Base-by-base conservation (phyloP, 2,888 invertebrate species). In the Dendrolimus houi region DNA sequence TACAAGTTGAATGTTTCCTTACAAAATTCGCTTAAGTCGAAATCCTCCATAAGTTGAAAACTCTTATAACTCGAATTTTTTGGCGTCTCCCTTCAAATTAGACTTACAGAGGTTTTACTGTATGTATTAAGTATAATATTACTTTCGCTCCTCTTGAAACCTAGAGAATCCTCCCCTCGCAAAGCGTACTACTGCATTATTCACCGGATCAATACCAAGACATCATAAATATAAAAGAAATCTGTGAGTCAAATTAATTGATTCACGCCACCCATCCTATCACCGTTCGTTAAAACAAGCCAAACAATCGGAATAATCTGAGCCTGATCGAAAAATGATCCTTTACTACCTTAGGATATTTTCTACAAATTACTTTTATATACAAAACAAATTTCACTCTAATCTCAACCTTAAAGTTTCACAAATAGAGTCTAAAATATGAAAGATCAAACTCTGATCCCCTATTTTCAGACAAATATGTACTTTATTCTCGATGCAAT, bases 401-500 rank as follows among this genome's bases (percentile, higher is more conserved):
- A 62, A 56, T 57, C 41, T 17, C 53, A 52, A 57, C 56, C 57
- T 55, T 60, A 61, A 52, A 8, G 1, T 42, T 12, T 41, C n/a
- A 53, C 13, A 9, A 29, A 29, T 60, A 59, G 59, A 53, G 59
- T 56, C 59, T 58, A 61, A 61, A 58, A 60, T 55, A 55, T 41
- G n/a, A 8, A 8, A 8, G 10, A 53, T 53, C 13, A 9, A 17
- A 40, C 41, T 13, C 12, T 13, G 14, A 42, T 17, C 8, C 8
- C 10, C 10, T 9, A 53, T 54, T 52, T 47, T 57, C 57, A 56
- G 57, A 60, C 56, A 42, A 59, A 62, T 60, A 53, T 64, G 52
- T 58, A 56, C 66, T 64, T 55, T 66, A 62, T 60, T 57, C 55
- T 57, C 52, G 54, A 13, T 41, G 56, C 41, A 42, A 54, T 63